phyloP scores from a whole-genome alignment of 2,888 invertebrate genomes.

The Hypena proboscidalis region DNA sequence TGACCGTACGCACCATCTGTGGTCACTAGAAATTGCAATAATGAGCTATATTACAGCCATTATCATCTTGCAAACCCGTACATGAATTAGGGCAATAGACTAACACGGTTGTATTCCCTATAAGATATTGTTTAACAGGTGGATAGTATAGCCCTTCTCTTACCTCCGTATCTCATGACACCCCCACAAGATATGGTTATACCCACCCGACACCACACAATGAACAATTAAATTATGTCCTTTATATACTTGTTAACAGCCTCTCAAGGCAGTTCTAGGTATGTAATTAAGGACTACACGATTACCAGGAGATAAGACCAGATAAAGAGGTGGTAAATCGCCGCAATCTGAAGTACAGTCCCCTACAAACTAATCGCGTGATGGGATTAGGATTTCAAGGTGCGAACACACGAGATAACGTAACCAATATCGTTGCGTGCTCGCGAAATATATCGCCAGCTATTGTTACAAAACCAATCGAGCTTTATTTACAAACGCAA shows the following conservation, averaged over 20 bases:
- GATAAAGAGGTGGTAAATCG: constrained; percentile 15
- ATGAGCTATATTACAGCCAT: too few relatives aligned
- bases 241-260: constrained; percentile 20
- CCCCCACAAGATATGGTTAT: constrained; percentile 9
- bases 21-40: too few relatives aligned
- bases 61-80: too few relatives aligned
- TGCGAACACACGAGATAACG: constrained; percentile 19
- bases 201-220: constrained; percentile 12
- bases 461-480: constrained; percentile 59
- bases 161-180: constrained; percentile 10
- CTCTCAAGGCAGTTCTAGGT: constrained; percentile 10
- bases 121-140: constrained; percentile 11
- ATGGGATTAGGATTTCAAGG: constrained; percentile 13
- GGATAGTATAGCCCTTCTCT: constrained; percentile 7
- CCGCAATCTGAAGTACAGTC: constrained; percentile 10
- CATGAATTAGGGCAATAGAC: background rate
- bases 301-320: constrained; percentile 12
- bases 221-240: constrained; percentile 20
- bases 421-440: constrained; percentile 41
- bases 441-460: constrained; percentile 36
- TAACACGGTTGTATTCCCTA: constrained; percentile 1
- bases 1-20: too few relatives aligned
- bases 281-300: constrained; percentile 14
- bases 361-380: constrained; percentile 34
- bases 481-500: constrained; percentile 54